These are phyloP conservation scores for Lamellibrachia columna DNA, from an alignment of 2,888 invertebrate genomes.

Conservation along the genomic window DNA sequence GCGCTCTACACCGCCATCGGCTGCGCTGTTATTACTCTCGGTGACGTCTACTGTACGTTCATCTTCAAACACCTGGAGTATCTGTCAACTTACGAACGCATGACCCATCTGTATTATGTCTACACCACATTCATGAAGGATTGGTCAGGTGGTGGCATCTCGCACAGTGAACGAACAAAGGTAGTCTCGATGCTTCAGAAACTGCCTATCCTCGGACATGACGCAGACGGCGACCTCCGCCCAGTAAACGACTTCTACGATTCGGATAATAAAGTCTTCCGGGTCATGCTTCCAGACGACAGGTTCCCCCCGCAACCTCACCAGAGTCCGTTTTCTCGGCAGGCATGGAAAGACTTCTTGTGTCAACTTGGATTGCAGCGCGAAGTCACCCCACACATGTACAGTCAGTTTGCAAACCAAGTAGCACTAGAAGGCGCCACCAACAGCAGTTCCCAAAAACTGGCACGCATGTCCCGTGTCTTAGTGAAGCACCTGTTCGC, in stretches of 20 bases:
- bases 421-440: slow-evolving; percentile 33
- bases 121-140: slow-evolving; percentile 34
- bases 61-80: slow-evolving; percentile 46
- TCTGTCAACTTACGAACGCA: slow-evolving; percentile 37
- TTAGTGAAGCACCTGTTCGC: neutral
- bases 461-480: neutral
- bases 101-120: slow-evolving; percentile 41
- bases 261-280: slow-evolving; percentile 43
- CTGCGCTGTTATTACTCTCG: slow-evolving; percentile 36
- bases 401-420: slow-evolving; percentile 35
- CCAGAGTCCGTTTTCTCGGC: slow-evolving; percentile 31
- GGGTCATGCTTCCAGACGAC: slow-evolving; percentile 41
- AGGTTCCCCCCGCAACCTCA: slow-evolving; percentile 33
- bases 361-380: slow-evolving; percentile 35
- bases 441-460: neutral
- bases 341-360: slow-evolving; percentile 39
- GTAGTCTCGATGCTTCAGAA: slow-evolving; percentile 38
- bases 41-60: slow-evolving; percentile 44
- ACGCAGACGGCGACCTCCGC: slow-evolving; percentile 37
- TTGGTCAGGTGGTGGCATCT: slow-evolving; percentile 23
- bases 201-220: slow-evolving; percentile 39
- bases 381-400: slow-evolving; percentile 35
- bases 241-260: slow-evolving; percentile 46
- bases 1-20: slow-evolving; percentile 38
- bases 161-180: slow-evolving; percentile 28